phyloP scores from a whole-genome alignment of 2,888 invertebrate species.

The Ptychoptera albimana region DNA sequence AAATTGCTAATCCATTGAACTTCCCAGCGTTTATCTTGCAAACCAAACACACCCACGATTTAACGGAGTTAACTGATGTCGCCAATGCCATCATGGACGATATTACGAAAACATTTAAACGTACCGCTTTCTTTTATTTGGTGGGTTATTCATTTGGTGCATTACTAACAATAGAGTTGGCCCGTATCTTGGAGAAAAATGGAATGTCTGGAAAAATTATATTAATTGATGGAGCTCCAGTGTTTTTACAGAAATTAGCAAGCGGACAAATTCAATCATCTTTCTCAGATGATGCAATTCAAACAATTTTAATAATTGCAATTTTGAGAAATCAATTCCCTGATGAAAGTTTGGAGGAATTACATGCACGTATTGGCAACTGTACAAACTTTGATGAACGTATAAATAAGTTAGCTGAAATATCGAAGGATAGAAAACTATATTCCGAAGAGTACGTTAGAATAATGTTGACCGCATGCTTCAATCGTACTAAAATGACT shows the following conservation, averaged over 20 bases:
- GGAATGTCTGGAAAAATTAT: constrained; percentile 47
- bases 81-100: constrained; percentile 24
- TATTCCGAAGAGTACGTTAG: constrained; percentile 31
- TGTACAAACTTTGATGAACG: constrained; percentile 41
- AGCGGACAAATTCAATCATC: constrained; percentile 18
- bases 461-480: constrained; percentile 29
- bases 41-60: constrained; percentile 18
- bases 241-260: constrained; percentile 39
- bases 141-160: constrained; percentile 84
- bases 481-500: constrained; percentile 38
- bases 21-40: constrained; percentile 21
- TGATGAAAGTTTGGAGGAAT: constrained; percentile 20
- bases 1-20: constrained; percentile 17
- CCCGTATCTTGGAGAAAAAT: constrained; percentile 47
- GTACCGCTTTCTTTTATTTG: constrained; percentile 49
- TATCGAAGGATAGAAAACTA: constrained; percentile 25
- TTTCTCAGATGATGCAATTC: constrained; percentile 20
- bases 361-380: constrained; percentile 31
- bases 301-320: constrained; percentile 20
- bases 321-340: constrained; percentile 23
- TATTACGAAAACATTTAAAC: constrained; percentile 35
- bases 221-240: constrained; percentile 70
- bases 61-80: constrained; percentile 18
- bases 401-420: constrained; percentile 33
- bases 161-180: constrained; percentile 60